Conservation (phyloP, 2,797 vertebrate genomes). For the Hybognathus amarus region DNA sequence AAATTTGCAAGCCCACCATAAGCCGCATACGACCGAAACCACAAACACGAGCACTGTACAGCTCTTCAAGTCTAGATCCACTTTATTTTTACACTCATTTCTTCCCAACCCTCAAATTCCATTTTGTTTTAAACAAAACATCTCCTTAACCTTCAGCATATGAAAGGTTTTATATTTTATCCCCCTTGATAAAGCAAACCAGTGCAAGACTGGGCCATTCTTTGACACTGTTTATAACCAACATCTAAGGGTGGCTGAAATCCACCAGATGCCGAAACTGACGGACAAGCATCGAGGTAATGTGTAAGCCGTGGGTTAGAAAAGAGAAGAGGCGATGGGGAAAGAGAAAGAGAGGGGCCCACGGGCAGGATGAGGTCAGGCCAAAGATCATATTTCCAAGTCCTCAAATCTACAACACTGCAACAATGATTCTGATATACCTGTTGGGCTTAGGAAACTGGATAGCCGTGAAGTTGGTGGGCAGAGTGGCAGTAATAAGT, state of each 20-base stretch:
- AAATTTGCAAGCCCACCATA: slow-evolving; percentile 27
- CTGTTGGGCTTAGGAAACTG: slow-evolving; percentile 75
- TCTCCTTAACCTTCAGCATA: slow-evolving; percentile 51
- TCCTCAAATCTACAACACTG: slow-evolving; percentile 74
- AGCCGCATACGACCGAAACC: not conserved
- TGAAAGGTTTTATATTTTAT: slow-evolving; percentile 61
- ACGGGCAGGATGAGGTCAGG: slow-evolving; percentile 80
- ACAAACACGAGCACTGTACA: not conserved
- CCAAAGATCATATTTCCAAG: slow-evolving; percentile 78
- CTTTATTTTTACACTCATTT: not conserved
- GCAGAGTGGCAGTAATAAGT: slow-evolving; percentile 69
- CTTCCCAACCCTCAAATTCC: not conserved
- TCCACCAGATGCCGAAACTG: slow-evolving; percentile 76
- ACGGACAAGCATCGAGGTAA: slow-evolving; percentile 57
- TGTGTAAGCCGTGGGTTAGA: slow-evolving; percentile 16
- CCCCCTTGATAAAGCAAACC: slow-evolving; percentile 40
- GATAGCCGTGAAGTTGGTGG: slow-evolving; percentile 71
- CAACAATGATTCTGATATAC: slow-evolving; percentile 80
- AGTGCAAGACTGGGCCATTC: slow-evolving; percentile 49
- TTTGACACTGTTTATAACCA: slow-evolving; percentile 72
- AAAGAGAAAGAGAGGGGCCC: slow-evolving; percentile 61
- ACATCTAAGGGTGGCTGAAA: slow-evolving; percentile 72
- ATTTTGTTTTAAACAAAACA: slow-evolving; percentile 34
- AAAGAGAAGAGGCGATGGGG: slow-evolving; percentile 16
- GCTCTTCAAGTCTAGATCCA: not conserved